Percentiles rank a stretch among this genome's conserved stretches.
Evolutionary conservation across 2,113 vertebrate species (phyloP).

Genomic region (Sturnira hondurensis): DNA sequence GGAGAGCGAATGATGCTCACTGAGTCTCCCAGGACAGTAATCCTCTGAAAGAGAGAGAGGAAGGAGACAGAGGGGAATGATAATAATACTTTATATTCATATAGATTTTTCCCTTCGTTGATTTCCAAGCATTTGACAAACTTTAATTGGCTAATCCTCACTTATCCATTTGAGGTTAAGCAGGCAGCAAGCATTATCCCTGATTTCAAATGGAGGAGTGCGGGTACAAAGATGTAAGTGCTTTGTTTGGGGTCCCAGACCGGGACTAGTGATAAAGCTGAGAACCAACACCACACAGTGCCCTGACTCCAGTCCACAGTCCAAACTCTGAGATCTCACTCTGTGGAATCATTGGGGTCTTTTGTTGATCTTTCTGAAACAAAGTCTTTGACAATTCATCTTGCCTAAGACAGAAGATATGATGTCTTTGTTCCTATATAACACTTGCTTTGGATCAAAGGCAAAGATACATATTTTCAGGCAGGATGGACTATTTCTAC

Average conservation of each 20-base stretch:
- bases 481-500: slow-evolving; percentile 37
- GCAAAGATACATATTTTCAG: slow-evolving; percentile 52
- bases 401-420: slow-evolving; percentile 1
- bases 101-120: slow-evolving; percentile 46
- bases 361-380: slow-evolving; percentile 37
- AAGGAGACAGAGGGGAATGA: neutral
- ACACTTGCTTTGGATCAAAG: slow-evolving; percentile 40
- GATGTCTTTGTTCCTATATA: neutral
- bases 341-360: neutral
- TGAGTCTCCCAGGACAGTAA: neutral
- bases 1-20: neutral
- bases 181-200: slow-evolving; percentile 52
- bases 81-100: neutral
- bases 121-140: slow-evolving; percentile 49
- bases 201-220: slow-evolving; percentile 33
- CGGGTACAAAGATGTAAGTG: slow-evolving; percentile 30
- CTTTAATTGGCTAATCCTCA: slow-evolving; percentile 66
- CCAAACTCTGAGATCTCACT: neutral
- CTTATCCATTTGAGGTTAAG: slow-evolving; percentile 64
- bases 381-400: neutral
- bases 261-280: neutral
- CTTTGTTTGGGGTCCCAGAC: slow-evolving; percentile 5
- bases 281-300: neutral
- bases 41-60: neutral
- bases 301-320: neutral